Evolutionary conservation across 2,113 vertebrate species (phyloP), one percentile per base, ranked within the genome.

Genomic region (Pholis gunnellus): DNA sequence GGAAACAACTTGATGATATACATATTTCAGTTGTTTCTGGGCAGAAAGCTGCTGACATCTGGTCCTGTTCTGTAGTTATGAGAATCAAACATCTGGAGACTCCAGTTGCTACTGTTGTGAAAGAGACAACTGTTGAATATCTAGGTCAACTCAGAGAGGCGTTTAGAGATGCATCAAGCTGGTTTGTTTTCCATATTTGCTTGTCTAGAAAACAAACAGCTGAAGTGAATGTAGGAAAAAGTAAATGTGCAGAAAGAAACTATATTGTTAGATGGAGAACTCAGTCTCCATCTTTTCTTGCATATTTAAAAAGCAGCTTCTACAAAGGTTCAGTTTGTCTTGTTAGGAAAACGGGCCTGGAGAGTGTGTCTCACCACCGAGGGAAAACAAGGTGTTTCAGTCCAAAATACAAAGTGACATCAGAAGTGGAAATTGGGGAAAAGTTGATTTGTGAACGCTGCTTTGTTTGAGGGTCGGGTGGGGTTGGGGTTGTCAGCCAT

Each of bases 41-140:
- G 77, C 44, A 85, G 81, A 69, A 82, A 68, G 50, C 38, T 17
- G 42, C 77, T 50, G 79, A 90, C 92, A 93, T 90, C 92, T 93
- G 93, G 63, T 90, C 73, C 71, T 75, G 81, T 89, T 81, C 82
- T 90, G 52, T 71, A 87, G 81, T 87, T 88, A 40, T 9, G 75
- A 75, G 59, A 90, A 87, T 90, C 67, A 85, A 88, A 92, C 93
- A 92, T 93, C 89, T 92, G 92, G 85, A 89, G 76, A 27, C 78
- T 74, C 60, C 61, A 61, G 61, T 66, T 52, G 91, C 85, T 92
- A 89, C 91, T 83, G 85, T 79, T 83, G 87, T 80, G 74, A 88
- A 71, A 69, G 34, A 91, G 73, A 89, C 65, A 84, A 82, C 69
- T 82, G 75, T 59, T 29, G 25, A 59, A 65, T 73, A 90, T 91